Evolutionary conservation across 2,797 vertebrate species (phyloP).

Genomic region (Nannoperca obscura): DNA sequence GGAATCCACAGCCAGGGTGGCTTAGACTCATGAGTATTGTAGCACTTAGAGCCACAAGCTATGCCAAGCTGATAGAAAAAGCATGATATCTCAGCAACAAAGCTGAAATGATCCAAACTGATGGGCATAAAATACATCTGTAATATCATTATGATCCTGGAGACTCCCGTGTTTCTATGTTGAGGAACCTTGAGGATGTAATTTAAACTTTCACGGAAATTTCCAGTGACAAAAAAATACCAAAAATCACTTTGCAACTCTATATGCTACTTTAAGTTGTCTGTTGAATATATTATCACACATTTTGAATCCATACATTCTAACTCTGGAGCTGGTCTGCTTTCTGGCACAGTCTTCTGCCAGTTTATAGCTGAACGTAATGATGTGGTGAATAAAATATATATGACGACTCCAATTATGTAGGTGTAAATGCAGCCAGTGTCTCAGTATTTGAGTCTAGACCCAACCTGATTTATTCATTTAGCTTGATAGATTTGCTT

Average conservation of each 20-base stretch:
- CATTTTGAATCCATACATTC: neutral
- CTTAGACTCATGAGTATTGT: neutral
- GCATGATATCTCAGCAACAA: neutral
- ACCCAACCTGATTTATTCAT: neutral
- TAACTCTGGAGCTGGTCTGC: neutral
- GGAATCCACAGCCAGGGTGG: neutral
- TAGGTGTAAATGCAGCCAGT: neutral
- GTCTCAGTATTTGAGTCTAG: neutral
- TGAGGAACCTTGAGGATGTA: neutral
- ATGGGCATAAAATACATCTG: neutral
- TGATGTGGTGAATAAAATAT: neutral
- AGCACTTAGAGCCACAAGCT: neutral
- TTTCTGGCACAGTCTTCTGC: neutral
- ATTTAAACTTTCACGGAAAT: no score
- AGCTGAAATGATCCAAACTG: neutral
- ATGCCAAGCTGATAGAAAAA: neutral
- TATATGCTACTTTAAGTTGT: neutral
- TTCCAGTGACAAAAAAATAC: neutral
- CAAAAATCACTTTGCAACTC: neutral
- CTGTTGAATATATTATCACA: neutral
- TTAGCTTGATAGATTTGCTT: neutral
- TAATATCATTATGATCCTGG: neutral
- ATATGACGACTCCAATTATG: neutral
- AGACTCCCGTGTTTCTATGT: neutral
- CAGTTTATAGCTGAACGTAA: neutral